Evolutionary conservation across 2,797 vertebrate species (phyloP), one percentile per base, ranked within the genome.

Genomic region (Phalanger gymnotis): DNA sequence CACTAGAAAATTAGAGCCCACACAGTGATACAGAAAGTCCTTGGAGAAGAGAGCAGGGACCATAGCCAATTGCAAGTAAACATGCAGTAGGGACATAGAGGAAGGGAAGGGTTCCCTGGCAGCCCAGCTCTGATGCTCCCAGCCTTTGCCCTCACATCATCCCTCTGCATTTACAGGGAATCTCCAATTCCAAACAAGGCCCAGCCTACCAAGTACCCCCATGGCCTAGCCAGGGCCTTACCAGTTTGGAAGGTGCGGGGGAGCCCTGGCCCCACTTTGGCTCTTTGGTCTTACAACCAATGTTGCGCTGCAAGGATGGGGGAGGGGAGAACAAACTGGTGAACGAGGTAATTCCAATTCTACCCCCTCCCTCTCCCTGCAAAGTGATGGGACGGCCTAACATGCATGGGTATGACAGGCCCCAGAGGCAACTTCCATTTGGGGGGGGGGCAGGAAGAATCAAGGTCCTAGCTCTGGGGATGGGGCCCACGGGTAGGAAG

Each of bases 241-340:
- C 98, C 98, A 94, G 95, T 93, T 97, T 96, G 96, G 96, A 94
- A 56, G 95, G 95, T 91, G 95, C 7, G 10, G 51, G 52, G 52
- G 28, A 34, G 53, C 52, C 52, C 52, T 30, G 90, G 28, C 28
- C 52, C 28, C 90, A 22, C 14, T 90, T 31, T 34, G 11, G 89
- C 89, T 90, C 89, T 90, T 53, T 90, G 25, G 53, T 28, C 6
- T 53, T 53, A 54, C 1, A 0, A 13, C 90, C 28, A n/a, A n/a
- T 12, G 28, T 54, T 0, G 19, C 4, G 5, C 90, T 90, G 90
- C 52, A 90, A 90, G 34, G 53, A 90, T 34, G 52, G 52, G 90
- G 22, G 34, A 10, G 47, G 89, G 89, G 34, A 2, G 30, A 5
- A 54, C 51, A 54, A n/a, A 53, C 13, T 34, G 52, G 52, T 52